Evolutionary conservation across 2,888 invertebrate genomes (phyloP).

Genomic region (Eristalis arbustorum): DNA sequence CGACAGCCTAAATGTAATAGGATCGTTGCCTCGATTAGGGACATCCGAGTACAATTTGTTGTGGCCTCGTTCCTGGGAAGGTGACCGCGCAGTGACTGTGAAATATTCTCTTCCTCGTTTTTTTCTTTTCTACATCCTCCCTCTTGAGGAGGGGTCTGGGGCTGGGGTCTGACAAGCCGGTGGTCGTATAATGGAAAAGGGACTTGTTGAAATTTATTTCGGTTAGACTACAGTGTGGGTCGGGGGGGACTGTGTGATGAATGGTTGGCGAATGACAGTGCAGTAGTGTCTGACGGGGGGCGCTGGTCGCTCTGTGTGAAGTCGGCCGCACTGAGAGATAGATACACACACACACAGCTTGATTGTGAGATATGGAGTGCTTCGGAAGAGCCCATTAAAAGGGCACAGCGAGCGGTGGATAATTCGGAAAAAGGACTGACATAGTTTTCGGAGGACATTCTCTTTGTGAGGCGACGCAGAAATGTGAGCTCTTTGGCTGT

Average conservation of each 20-base stretch:
- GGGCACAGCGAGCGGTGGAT: background rate
- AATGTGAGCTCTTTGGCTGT: no score
- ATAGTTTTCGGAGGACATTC: background rate
- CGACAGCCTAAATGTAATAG: slow-evolving; percentile 38
- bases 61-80: slow-evolving; percentile 19
- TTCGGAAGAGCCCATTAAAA: background rate
- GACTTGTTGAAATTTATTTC: background rate
- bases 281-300: background rate
- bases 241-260: background rate
- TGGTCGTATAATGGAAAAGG: background rate
- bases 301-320: background rate
- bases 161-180: background rate
- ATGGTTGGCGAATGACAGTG: background rate
- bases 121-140: background rate
- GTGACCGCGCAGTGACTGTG: slow-evolving; percentile 18
- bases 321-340: background rate
- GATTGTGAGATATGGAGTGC: background rate
- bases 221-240: background rate
- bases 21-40: slow-evolving; percentile 56
- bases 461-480: background rate
- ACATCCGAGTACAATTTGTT: slow-evolving; percentile 67
- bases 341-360: background rate
- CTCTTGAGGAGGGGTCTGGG: background rate
- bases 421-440: background rate
- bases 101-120: background rate